These are phyloP conservation scores for Morelia viridis DNA, from an alignment of 2,797 vertebrate species.

Conservation along the genomic window DNA sequence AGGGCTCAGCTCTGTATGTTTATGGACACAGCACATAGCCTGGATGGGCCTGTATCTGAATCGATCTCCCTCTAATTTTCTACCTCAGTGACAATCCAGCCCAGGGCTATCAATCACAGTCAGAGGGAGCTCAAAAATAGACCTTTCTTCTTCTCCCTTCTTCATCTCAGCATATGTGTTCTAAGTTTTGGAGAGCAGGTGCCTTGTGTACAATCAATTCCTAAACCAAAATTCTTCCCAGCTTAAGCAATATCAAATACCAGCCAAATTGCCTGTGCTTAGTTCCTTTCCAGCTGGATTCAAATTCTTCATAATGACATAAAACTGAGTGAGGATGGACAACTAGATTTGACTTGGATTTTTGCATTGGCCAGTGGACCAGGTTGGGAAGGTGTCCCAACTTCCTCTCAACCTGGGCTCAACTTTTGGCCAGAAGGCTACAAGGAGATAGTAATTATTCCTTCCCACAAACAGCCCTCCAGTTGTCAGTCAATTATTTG, in stretches of 20 bases:
- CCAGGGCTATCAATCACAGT: constrained; percentile 53
- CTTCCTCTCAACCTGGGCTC: background rate
- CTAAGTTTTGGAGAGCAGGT: background rate
- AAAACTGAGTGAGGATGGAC: background rate
- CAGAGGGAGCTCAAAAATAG: background rate
- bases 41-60: constrained; percentile 28
- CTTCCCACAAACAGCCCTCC: background rate
- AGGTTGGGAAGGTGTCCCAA: background rate
- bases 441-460: background rate
- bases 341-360: background rate
- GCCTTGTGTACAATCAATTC: background rate
- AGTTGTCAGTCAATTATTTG: background rate
- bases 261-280: background rate
- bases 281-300: background rate
- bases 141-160: background rate
- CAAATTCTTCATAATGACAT: background rate
- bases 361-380: too few relatives aligned
- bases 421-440: background rate
- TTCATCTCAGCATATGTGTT: background rate
- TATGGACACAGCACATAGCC: constrained; percentile 49
- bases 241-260: background rate
- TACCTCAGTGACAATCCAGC: constrained; percentile 60
- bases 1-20: background rate
- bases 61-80: constrained; percentile 64
- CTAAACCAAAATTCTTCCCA: fast-evolving